Evolutionary conservation across 2,113 vertebrate genomes (phyloP), one percentile per base, ranked within the genome.

Genomic region (Eulacestoma nigropectus): DNA sequence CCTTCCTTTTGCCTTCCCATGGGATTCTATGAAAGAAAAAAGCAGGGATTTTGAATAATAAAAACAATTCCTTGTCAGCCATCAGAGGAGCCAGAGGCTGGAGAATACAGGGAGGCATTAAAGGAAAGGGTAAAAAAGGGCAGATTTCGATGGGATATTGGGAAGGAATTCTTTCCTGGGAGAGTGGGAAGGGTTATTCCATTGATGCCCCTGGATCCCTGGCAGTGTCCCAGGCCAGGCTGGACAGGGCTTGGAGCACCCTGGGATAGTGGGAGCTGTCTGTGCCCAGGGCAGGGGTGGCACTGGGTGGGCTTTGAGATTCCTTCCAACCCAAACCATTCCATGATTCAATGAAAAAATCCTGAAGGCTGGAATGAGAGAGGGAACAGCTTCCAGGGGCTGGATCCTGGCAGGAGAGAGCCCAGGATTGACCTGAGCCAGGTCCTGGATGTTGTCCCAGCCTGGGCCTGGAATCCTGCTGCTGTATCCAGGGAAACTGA

Each of bases 231-330:
- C 0, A 27, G 76, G 67, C n/a, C 75, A 64, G 65, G 17, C 5
- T 77, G 84, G 73, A 18, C 1, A 4, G 14, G 26, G 52, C 17
- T 3, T 2, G 75, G 67, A 64, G 35, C 57, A 56, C 0, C 59
- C 57, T 57, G 86, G 67, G 57, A 15, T 27, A 37, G 37, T 10
- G 59, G 42, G 2, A 80, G 20, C 13, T n/a, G 84, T 70, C 41
- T 73, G 16, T 79, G 63, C 33, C 44, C 53, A 16, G 7, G 53
- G 64, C 39, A 21, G n/a, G 41, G 57, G 7, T 17, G 85, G 26
- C 0, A 11, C 6, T 22, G 76, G 50, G 0, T 4, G 22, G 22
- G 44, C 9, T 49, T 20, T 65, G 1, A 11, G 22, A 14, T 50
- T 4, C 32, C 22, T 65, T 20, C 17, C 55, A 3, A 37, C 18